A percentile compares a stretch with the other conserved stretches of the same genome.
phyloP scores from a whole-genome alignment of 2,113 vertebrate genomes.

The Ciconia stormi region DNA sequence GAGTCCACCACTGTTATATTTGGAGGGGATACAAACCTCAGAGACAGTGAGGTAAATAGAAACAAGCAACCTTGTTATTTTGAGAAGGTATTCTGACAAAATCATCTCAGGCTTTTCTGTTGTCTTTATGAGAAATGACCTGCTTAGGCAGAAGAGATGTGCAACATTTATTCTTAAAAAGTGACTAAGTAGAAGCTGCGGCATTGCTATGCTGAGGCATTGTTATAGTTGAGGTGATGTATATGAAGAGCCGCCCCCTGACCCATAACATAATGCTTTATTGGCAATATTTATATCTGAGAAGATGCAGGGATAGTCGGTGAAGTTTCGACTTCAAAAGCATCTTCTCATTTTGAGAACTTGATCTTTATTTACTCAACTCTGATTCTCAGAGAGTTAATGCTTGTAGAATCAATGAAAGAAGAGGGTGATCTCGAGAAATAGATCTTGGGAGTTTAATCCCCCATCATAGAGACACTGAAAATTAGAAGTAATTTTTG shows the following conservation, averaged over 20 bases:
- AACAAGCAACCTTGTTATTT: background rate
- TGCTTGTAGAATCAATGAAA: background rate
- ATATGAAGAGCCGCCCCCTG: background rate
- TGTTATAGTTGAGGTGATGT: background rate
- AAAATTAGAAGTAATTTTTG: background rate
- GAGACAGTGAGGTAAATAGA: conserved; percentile 85
- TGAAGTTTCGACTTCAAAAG: background rate
- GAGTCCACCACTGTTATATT: conserved; percentile 86
- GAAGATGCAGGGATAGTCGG: background rate
- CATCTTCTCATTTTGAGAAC: background rate
- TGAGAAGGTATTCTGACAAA: background rate
- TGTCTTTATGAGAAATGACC: background rate
- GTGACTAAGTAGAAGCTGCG: background rate
- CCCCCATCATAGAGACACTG: rapidly evolving
- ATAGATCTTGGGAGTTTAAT: background rate
- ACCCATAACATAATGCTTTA: background rate
- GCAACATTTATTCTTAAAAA: background rate
- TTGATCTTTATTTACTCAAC: background rate
- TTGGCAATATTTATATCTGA: background rate
- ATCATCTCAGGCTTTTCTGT: background rate
- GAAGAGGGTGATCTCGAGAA: background rate
- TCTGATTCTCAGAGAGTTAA: background rate
- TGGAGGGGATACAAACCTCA: conserved; percentile 94
- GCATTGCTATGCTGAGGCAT: background rate
- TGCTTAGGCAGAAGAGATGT: background rate